Evolutionary conservation across 2,113 vertebrate species (phyloP).

Genomic region (Atlantisia rogersi): DNA sequence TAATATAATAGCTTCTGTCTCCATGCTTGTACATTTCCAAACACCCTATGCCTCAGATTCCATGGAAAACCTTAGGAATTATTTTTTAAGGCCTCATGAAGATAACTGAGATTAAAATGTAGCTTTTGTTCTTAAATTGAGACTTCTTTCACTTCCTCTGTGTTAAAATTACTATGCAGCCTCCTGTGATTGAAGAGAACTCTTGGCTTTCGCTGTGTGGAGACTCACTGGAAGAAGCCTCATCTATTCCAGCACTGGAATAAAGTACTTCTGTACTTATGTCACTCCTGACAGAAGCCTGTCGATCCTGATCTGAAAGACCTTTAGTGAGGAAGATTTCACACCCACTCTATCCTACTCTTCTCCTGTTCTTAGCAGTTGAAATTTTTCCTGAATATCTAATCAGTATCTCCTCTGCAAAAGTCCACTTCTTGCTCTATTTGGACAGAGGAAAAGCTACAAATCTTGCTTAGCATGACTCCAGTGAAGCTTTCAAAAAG

Average conservation of each 20-base stretch:
- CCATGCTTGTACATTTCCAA: neutral
- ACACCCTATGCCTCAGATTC: neutral
- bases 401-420: slow-evolving; percentile 20
- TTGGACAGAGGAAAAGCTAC: neutral
- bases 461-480: neutral
- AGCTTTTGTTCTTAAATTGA: neutral
- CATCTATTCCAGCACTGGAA: neutral
- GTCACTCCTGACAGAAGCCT: slow-evolving; percentile 47
- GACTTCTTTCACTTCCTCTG: neutral
- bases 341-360: slow-evolving; percentile 65
- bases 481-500: neutral
- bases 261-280: slow-evolving; percentile 11
- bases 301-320: slow-evolving; percentile 54
- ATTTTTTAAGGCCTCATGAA: neutral
- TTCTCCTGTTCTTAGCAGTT: slow-evolving; percentile 57
- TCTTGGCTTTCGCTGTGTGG: neutral
- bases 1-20: neutral
- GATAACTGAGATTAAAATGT: neutral
- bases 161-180: neutral
- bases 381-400: slow-evolving; percentile 34
- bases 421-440: neutral
- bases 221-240: neutral
- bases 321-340: slow-evolving; percentile 31
- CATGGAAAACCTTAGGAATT: neutral
- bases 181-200: neutral